Evolutionary conservation across 2,888 invertebrate genomes (phyloP).

Genomic region (Fabriciana adippe): DNA sequence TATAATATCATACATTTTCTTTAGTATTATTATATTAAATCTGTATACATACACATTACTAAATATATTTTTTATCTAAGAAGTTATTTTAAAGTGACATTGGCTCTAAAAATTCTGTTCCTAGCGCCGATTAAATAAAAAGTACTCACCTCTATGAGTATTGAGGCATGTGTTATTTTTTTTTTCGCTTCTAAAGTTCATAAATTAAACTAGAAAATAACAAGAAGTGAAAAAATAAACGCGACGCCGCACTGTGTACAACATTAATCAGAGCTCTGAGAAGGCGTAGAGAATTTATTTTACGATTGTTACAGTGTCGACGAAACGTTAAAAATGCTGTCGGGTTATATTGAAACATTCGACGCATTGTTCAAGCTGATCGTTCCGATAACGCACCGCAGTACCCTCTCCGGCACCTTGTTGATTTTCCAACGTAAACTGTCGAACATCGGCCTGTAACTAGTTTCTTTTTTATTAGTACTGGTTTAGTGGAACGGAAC

Average conservation of each 20-base stretch:
- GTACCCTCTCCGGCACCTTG: constrained; percentile 72
- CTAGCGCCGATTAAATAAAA: constrained; percentile 39
- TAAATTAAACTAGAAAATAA: constrained; percentile 77
- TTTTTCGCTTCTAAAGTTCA: constrained; percentile 56
- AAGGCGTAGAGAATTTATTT: constrained; percentile 82
- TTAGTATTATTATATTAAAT: too few relatives aligned
- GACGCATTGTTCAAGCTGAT: constrained; percentile 77
- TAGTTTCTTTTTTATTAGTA: constrained; percentile 80
- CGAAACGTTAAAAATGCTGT: constrained; percentile 82
- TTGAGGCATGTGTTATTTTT: constrained; percentile 32
- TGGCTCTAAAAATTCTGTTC: background rate
- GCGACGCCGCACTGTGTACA: constrained; percentile 72
- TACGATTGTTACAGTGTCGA: constrained; percentile 80
- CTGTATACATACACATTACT: too few relatives aligned
- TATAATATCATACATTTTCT: too few relatives aligned
- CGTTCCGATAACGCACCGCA: constrained; percentile 75
- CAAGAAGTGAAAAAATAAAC: constrained; percentile 72
- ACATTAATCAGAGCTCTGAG: constrained; percentile 81
- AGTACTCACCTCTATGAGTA: constrained; percentile 46
- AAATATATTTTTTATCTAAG: too few relatives aligned
- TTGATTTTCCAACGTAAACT: constrained; percentile 79
- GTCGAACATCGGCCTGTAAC: constrained; percentile 72
- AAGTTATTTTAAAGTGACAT: too few relatives aligned
- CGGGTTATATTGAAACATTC: constrained; percentile 80
- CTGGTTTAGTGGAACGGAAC: constrained; percentile 80